Percentiles rank a stretch among this genome's conserved stretches.
phyloP scores from a whole-genome alignment of 2,113 vertebrate genomes.

The Chelonoidis abingdonii region DNA sequence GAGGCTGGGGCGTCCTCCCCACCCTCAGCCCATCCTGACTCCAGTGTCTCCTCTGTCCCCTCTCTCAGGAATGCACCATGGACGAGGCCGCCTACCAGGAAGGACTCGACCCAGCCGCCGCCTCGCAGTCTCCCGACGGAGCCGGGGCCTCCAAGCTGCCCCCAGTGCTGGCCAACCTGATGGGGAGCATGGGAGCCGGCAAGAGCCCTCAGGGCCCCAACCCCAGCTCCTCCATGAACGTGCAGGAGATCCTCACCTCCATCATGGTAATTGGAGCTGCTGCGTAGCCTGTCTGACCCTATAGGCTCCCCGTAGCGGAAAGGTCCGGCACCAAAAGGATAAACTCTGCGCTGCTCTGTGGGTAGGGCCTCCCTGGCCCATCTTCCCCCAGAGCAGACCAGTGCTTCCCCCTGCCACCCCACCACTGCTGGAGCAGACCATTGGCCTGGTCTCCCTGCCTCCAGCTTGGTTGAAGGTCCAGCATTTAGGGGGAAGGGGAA shows the following conservation, averaged over 20 bases:
- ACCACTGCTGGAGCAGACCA: neutral
- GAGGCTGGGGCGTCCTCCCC: neutral
- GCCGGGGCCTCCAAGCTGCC: conserved; percentile 87
- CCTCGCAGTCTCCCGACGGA: conserved; percentile 69
- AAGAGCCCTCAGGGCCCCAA: conserved; percentile 84
- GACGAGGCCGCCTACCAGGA: conserved; percentile 85
- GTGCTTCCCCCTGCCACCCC: neutral
- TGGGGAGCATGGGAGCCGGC: conserved; percentile 83
- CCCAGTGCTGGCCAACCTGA: conserved; percentile 92
- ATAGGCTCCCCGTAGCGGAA: neutral
- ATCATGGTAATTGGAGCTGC: conserved; percentile 86
- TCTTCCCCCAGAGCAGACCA: neutral
- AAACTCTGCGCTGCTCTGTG: neutral
- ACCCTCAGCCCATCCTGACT: neutral
- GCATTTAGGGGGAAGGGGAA: neutral
- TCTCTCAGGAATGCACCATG: conserved; percentile 83
- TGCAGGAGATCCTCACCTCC: conserved; percentile 93
- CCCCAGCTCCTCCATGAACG: conserved; percentile 83
- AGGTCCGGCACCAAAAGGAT: neutral
- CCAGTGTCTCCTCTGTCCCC: neutral
- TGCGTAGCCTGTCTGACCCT: neutral
- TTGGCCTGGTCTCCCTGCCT: neutral
- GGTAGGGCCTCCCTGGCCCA: neutral
- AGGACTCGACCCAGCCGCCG: conserved; percentile 76
- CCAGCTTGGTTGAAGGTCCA: neutral